Conservation (phyloP, 2,797 vertebrate species). For the Anomalospiza imberbis region DNA sequence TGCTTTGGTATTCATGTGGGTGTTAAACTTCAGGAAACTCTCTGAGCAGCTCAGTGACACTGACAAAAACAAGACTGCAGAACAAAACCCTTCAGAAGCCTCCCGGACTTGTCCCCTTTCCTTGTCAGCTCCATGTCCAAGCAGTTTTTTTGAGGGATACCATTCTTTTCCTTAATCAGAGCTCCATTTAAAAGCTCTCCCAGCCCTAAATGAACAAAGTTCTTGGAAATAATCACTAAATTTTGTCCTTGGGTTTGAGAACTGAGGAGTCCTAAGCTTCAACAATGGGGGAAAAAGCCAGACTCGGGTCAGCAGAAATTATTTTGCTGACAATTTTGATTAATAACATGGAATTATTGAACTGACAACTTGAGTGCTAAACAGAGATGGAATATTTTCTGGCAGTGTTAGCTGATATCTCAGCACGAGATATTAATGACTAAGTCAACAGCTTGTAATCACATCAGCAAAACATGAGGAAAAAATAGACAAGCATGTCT, state of each 20-base stretch:
- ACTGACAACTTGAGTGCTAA: not conserved
- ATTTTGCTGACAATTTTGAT: not conserved
- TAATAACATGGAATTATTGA: not conserved
- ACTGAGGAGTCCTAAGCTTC: not conserved
- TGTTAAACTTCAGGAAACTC: conserved; percentile 14
- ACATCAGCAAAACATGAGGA: not conserved
- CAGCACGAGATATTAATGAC: not conserved
- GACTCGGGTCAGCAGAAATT: not conserved
- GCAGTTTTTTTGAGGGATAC: conserved; percentile 8
- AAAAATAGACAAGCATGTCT: not conserved
- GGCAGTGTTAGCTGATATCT: not conserved
- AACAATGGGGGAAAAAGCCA: not conserved
- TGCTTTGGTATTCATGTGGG: conserved; percentile 25
- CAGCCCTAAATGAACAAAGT: not conserved
- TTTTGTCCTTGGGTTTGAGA: not conserved
- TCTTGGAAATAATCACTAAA: not conserved
- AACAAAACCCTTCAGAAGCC: conserved; percentile 1
- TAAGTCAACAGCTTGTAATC: not conserved
- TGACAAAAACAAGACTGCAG: conserved; percentile 52
- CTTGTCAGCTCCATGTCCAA: not conserved
- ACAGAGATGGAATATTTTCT: not conserved
- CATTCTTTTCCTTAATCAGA: conserved; percentile 20
- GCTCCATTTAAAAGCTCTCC: not conserved
- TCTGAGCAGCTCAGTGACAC: conserved; percentile 9
- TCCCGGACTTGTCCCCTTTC: not conserved